These are phyloP conservation scores for Mico argentatus DNA, from an alignment of 2,797 vertebrate species.

Conservation along the genomic window DNA sequence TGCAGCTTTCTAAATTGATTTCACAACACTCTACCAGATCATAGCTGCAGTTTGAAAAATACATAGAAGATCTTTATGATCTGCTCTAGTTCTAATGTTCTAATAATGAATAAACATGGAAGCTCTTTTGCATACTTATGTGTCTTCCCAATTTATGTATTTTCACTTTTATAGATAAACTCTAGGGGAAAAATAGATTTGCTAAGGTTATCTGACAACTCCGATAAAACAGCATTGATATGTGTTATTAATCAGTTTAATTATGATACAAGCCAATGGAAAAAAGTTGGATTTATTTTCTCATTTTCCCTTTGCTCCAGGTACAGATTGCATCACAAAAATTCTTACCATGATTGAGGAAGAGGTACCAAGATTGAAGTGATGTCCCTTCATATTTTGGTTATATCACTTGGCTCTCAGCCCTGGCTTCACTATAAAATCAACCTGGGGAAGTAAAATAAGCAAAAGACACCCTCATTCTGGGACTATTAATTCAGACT, in stretches of 20 bases:
- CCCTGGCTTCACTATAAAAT: background rate
- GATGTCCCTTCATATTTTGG: background rate
- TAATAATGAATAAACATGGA: background rate
- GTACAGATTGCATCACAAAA: background rate
- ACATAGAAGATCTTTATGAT: background rate
- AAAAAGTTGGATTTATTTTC: background rate
- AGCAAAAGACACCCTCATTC: background rate
- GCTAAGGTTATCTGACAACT: conserved; percentile 12
- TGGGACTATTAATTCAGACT: background rate
- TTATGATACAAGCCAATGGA: background rate
- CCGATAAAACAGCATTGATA: conserved; percentile 7
- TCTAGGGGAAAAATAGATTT: conserved; percentile 1
- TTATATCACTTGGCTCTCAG: background rate
- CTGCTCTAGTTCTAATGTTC: background rate
- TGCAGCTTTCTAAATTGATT: background rate
- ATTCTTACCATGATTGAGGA: background rate
- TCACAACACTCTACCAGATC: background rate
- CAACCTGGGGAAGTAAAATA: background rate
- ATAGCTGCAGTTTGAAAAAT: background rate
- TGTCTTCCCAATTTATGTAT: background rate
- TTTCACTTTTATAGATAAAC: conserved; percentile 22
- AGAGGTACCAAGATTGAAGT: background rate
- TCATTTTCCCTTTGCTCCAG: background rate
- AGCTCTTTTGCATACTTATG: background rate
- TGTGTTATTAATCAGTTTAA: conserved; percentile 33